Base-by-base conservation (phyloP, 2,797 vertebrate species). In the Menidia menidia region DNA sequence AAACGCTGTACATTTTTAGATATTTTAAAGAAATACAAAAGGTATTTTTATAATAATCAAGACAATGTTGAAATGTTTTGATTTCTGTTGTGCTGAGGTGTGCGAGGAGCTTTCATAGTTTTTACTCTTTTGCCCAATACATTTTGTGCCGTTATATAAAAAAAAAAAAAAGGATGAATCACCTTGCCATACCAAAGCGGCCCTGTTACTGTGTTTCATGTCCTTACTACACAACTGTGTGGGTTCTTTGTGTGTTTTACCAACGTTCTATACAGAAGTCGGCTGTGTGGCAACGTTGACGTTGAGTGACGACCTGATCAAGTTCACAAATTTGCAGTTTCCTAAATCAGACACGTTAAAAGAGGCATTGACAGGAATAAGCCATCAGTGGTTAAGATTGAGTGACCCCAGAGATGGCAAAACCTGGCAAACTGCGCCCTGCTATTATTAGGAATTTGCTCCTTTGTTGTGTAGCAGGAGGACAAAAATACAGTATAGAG, bases 31-130 rank as follows among this genome's bases (percentile, higher is more conserved):
- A 91, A 86, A 87, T 90, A 92, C 91, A 88, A 90, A 92, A 91
- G 80, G 91, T 95, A 94, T 95, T 95, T 95, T 95, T 95, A 87
- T 95, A 95, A 95, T 92, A 95, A 95, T 92, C 90, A 87, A 92
- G 87, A 85, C 85, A 25, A 89, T 78, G 88, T 93, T 91, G 83
- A 89, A 87, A 87, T 77, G 81, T 88, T 89, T 82, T 78, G 86
- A 89, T 88, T 87, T 54, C 54, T 84, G 78, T 88, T 75, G 82
- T 87, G 76, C 60, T 84, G 50, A 75, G 71, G 81, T 81, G 78
- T 70, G 84, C 81, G 75, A 90, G 77, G 77, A 87, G 60, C 57
- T 86, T 85, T 85, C 78, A 65, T 77, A 77, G 51, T 0, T 15
- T 52, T 66, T 11, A 6, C 31, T 19, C 32, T 62, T 60, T 47